These are phyloP conservation scores for Diarsia mendica DNA, from an alignment of 2,888 invertebrate species.

Conservation along the genomic window DNA sequence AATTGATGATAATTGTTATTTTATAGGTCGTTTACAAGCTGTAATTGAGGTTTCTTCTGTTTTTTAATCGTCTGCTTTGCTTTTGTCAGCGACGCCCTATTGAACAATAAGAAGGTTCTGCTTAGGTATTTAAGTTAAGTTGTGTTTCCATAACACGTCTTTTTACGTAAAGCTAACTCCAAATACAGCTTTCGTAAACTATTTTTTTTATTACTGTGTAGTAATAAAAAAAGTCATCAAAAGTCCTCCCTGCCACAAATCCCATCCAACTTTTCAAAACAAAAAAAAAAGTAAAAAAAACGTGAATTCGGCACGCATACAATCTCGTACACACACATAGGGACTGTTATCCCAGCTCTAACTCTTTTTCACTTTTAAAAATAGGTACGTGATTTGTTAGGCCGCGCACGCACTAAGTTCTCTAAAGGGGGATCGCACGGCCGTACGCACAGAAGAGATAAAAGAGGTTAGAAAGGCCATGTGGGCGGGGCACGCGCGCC, in stretches of 20 bases:
- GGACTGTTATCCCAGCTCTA: constrained; percentile 41
- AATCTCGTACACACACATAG: constrained; percentile 36
- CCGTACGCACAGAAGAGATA: too few species aligned
- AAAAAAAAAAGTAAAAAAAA: constrained; percentile 14
- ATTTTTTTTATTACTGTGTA: constrained; percentile 31
- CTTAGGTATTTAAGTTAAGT: background rate
- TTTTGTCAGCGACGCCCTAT: too few species aligned
- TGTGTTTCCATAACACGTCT: background rate
- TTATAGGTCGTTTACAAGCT: constrained; percentile 45
- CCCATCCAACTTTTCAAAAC: constrained; percentile 20
- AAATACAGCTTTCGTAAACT: constrained; percentile 9
- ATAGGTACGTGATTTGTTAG: constrained; percentile 57
- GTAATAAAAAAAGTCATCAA: background rate
- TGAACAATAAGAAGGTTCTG: background rate
- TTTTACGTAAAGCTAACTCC: background rate
- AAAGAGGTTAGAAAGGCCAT: too few species aligned
- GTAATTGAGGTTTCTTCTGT: constrained; percentile 9
- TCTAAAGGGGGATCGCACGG: constrained; percentile 41
- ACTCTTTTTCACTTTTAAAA: constrained; percentile 58
- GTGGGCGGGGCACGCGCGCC: too few species aligned
- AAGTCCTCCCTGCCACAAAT: constrained; percentile 4
- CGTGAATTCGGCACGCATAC: constrained; percentile 26
- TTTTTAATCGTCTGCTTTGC: constrained; percentile 2
- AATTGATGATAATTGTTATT: constrained; percentile 57
- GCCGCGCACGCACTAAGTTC: constrained; percentile 50